These are phyloP conservation scores for Maniola jurtina DNA, from an alignment of 1,140 invertebrate species.

Conservation along the genomic window DNA sequence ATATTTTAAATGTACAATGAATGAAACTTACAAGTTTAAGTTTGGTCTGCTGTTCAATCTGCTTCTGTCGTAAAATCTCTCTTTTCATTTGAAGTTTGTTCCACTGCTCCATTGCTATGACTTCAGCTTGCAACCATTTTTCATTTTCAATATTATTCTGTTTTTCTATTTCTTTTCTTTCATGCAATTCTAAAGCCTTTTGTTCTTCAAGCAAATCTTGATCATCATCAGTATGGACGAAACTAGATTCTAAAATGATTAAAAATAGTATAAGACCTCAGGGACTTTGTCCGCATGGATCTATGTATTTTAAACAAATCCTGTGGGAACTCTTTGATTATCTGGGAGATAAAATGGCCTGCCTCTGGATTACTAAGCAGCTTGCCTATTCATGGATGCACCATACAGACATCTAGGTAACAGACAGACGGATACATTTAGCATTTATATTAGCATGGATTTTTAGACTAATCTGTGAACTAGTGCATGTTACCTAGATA, in stretches of 20 bases:
- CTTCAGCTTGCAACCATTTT: conserved; percentile 71
- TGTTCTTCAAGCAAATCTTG: conserved; percentile 50
- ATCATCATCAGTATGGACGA: conserved; percentile 55
- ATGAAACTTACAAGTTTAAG: conserved; percentile 57
- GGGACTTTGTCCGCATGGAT: no score
- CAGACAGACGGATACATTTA: no score
- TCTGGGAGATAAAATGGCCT: no score
- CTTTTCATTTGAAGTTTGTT: conserved; percentile 73
- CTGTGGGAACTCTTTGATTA: no score
- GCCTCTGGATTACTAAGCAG: no score
- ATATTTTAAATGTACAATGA: no score
- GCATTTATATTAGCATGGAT: no score
- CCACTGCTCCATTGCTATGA: conserved; percentile 78
- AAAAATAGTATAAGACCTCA: not conserved
- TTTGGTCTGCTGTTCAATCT: conserved; percentile 77
- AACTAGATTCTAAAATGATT: not conserved
- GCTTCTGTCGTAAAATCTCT: conserved; percentile 70
- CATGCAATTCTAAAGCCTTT: conserved; percentile 57
- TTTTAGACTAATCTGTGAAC: no score
- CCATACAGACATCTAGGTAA: no score
- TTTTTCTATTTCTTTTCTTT: conserved; percentile 64
- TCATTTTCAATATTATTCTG: conserved; percentile 72
- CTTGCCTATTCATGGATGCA: no score
- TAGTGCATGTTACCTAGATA: no score
- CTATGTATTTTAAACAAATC: no score